Evolutionary conservation across 1,140 invertebrate genomes (phyloP).

Genomic region (Papilio glaucus): DNA sequence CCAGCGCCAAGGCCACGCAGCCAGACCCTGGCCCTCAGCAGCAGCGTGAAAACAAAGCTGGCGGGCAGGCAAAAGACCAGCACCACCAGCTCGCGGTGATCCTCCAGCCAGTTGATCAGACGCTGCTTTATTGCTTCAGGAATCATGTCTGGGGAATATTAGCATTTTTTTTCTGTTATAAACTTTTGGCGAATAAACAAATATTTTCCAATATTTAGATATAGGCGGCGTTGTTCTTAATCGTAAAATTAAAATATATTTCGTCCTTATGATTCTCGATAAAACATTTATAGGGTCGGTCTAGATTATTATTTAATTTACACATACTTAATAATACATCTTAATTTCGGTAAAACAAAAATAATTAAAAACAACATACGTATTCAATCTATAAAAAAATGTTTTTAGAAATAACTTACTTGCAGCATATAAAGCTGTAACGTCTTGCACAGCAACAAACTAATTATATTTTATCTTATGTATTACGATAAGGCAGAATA

Average conservation of each 20-base stretch:
- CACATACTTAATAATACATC: too few species aligned
- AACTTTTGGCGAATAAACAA: too few species aligned
- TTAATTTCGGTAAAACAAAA: too few species aligned
- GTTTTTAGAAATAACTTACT: neutral
- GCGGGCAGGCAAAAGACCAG: conserved; percentile 87
- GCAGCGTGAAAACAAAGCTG: conserved; percentile 85
- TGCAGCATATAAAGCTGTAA: neutral
- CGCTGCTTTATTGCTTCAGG: conserved; percentile 47
- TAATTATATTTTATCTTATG: neutral
- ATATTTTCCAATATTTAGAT: neutral
- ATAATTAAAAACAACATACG: too few species aligned
- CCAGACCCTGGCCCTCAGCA: conserved; percentile 78
- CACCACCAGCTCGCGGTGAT: conserved; percentile 87
- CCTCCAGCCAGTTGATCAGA: conserved; percentile 84
- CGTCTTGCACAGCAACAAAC: neutral
- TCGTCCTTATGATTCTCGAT: too few species aligned
- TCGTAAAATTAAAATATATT: neutral
- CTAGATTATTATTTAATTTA: too few species aligned
- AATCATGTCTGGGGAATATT: conserved; percentile 51
- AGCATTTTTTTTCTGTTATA: too few species aligned
- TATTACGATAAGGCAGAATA: neutral
- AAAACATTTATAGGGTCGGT: too few species aligned
- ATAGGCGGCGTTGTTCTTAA: neutral
- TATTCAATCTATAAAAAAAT: too few species aligned
- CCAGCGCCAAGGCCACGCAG: conserved; percentile 78